Evolutionary conservation across 2,888 invertebrate species (phyloP).

Genomic region (Cephonodes hylas): DNA sequence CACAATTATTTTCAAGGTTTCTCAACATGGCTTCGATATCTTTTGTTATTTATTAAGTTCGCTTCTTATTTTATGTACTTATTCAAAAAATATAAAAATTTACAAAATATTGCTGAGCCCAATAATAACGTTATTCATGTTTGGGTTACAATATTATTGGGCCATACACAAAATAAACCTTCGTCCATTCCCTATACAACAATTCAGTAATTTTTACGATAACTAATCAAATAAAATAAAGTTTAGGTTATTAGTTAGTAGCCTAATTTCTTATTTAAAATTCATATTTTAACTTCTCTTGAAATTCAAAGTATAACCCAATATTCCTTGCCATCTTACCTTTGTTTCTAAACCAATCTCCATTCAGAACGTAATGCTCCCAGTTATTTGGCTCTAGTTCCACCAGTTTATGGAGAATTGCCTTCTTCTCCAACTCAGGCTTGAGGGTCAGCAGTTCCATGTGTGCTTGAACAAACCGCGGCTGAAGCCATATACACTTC

Average conservation of each 20-base stretch:
- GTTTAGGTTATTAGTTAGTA: too few relatives aligned
- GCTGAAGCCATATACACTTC: constrained; percentile 84
- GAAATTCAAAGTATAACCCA: background rate
- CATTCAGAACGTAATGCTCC: constrained; percentile 87
- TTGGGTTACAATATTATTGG: too few relatives aligned
- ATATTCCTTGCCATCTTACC: constrained; percentile 77
- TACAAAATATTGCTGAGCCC: too few relatives aligned
- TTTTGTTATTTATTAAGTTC: constrained; percentile 9
- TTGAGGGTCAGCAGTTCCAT: constrained; percentile 84
- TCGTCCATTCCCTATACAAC: too few relatives aligned
- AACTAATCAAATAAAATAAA: too few relatives aligned
- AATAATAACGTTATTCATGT: too few relatives aligned
- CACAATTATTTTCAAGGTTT: constrained; percentile 1
- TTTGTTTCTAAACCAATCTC: constrained; percentile 85
- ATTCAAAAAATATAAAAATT: too few relatives aligned
- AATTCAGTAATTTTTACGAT: too few relatives aligned
- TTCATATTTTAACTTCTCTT: too few relatives aligned
- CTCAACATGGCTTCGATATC: background rate
- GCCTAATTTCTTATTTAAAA: too few relatives aligned
- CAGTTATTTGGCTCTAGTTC: constrained; percentile 85
- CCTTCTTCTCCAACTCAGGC: constrained; percentile 78
- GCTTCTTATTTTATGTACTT: too few relatives aligned
- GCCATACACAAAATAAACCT: too few relatives aligned
- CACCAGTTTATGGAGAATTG: constrained; percentile 81
- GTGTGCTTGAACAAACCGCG: constrained; percentile 86